Base-by-base conservation (phyloP, 2,113 vertebrate species). In the Coturnix japonica region DNA sequence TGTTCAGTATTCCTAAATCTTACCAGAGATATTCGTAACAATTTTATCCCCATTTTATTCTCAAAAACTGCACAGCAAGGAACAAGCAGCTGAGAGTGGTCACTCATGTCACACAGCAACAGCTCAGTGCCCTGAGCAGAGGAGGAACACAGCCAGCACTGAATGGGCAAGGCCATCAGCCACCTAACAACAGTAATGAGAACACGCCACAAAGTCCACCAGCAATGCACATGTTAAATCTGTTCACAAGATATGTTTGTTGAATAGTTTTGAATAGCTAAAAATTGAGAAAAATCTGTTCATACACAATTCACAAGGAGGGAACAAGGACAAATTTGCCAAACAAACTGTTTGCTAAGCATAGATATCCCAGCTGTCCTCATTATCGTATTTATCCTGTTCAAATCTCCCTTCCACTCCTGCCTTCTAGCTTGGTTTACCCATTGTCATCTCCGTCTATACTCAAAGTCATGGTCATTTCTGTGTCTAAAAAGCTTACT, bases 281-380 rank as follows among this genome's bases (percentile, higher is more conserved):
- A 91, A 94, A 82, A 57, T 25, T 2, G 7, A 96, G 84, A 89
- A 91, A 95, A 95, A 95, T 95, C 94, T 96, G 95, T 92, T 96
- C 92, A 85, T 94, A 93, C 81, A 84, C 90, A 91, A 94, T 80
- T 95, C 75, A 89, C 89, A 0, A 87, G 67, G 51, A 94, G 33
- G 54, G 85, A 94, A 82, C 71, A 91, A 87, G 65, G 76, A 92
- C 82, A 93, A 96, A 94, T 94, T 90, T 94, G 88, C 76, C 83
- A 92, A 92, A 76, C 77, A 95, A 94, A 77, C 90, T 92, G 87
- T 96, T 94, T 86, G 80, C 83, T 95, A 88, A 93, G 93, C 86
- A 94, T 88, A 94, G 89, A 92, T 91, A 96, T 85, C 89, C 95
- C 94, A 89, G 94, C 90, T 95, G 95, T 90, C 91, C 90, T 87